phyloP scores from a whole-genome alignment of 2,888 invertebrate species.

The Xanthorhoe designata region DNA sequence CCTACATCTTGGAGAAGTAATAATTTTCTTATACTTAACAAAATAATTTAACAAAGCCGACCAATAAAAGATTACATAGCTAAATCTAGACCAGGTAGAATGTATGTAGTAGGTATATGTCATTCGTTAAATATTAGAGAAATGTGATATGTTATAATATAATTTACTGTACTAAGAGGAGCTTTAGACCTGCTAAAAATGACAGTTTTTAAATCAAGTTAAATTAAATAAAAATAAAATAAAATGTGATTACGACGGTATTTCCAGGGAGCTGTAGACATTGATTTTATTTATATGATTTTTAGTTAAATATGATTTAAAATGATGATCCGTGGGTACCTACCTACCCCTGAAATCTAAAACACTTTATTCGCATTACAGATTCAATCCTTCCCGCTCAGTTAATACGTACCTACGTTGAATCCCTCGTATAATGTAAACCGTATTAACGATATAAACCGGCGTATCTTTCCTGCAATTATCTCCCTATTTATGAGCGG shows the following conservation, averaged over 20 bases:
- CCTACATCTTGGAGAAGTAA: not conserved
- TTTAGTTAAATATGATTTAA: not conserved
- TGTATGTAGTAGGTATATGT: no score
- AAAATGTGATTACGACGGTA: no score
- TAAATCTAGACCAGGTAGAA: no score
- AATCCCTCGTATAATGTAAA: conserved; percentile 39
- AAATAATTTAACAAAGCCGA: not conserved
- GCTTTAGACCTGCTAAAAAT: no score
- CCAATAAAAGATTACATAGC: no score
- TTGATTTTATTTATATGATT: no score
- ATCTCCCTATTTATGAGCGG: conserved; percentile 69
- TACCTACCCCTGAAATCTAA: conserved; percentile 6
- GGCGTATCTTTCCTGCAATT: conserved; percentile 70
- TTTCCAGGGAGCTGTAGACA: no score
- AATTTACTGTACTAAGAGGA: not conserved
- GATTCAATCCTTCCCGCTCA: conserved; percentile 19
- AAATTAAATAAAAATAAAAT: no score
- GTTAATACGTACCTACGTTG: conserved; percentile 26
- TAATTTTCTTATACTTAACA: not conserved
- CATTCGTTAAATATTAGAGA: not conserved
- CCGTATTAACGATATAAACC: conserved; percentile 63
- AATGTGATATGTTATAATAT: not conserved
- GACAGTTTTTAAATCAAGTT: no score
- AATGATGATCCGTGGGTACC: not conserved
- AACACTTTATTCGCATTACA: conserved; percentile 21